phyloP scores from a whole-genome alignment of 37 sponge, comb jelly and placozoan species.

The Dysidea cf. avara region DNA sequence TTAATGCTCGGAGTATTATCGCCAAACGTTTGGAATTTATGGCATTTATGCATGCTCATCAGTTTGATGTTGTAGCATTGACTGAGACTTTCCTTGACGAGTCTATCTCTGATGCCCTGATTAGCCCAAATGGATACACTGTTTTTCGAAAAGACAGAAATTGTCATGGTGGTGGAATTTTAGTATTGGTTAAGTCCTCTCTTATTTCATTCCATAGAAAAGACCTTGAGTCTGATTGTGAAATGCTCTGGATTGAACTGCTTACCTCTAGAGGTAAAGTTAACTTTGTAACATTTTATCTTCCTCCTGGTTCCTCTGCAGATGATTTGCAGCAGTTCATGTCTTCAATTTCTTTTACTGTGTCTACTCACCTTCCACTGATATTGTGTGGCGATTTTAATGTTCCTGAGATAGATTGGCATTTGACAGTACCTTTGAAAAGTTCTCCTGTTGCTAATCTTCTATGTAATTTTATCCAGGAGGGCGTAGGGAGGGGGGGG shows the following conservation, averaged over 20 bases:
- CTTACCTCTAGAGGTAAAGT: background rate
- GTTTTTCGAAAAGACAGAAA: slow-evolving; percentile 19
- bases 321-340: background rate
- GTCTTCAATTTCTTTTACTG: background rate
- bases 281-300: slow-evolving; percentile 15
- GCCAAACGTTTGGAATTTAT: slow-evolving; percentile 1
- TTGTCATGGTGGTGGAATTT: background rate
- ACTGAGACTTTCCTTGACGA: slow-evolving; percentile 17
- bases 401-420: background rate
- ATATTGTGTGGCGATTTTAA: slow-evolving; percentile 32
- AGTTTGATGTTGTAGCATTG: slow-evolving; percentile 2
- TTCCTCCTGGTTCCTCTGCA: slow-evolving; percentile 9
- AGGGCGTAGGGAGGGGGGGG: no score
- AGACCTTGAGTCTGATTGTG: no score
- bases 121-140: background rate
- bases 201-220: background rate
- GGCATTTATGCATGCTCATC: background rate
- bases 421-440: no score
- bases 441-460: background rate
- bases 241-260: slow-evolving; percentile 32
- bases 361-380: slow-evolving; percentile 1
- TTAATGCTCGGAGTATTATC: slow-evolving; percentile 6
- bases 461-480: no score
- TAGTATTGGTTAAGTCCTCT: background rate
- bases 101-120: background rate